Evolutionary conservation across 1,140 invertebrate species (phyloP).

Genomic region (Rhopalosiphum maidis): DNA sequence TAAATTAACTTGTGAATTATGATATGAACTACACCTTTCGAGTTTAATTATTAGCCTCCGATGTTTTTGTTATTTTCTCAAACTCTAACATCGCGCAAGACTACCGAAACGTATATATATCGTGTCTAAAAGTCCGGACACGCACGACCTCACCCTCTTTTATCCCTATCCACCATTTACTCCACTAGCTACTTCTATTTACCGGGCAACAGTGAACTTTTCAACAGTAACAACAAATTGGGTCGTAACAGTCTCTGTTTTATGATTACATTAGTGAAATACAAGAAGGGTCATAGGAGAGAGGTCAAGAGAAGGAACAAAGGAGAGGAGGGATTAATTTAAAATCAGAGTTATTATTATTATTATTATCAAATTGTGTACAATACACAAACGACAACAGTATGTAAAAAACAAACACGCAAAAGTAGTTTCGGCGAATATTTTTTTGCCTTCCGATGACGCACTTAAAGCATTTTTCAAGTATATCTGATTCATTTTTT

Average conservation of each 20-base stretch:
- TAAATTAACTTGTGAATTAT: background rate
- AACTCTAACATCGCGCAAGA: slow-evolving; percentile 39
- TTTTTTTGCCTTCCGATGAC: slow-evolving; percentile 17
- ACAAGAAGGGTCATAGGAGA: slow-evolving; percentile 14
- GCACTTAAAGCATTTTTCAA: slow-evolving; percentile 45
- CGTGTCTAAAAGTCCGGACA: slow-evolving; percentile 52
- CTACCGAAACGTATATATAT: slow-evolving; percentile 43
- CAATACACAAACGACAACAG: slow-evolving; percentile 22
- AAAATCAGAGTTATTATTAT: slow-evolving; percentile 46
- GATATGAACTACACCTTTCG: background rate
- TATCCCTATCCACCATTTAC: background rate
- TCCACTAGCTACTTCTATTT: background rate
- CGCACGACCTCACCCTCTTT: slow-evolving; percentile 26
- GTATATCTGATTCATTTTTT: slow-evolving; percentile 48
- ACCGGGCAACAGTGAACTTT: slow-evolving; percentile 46
- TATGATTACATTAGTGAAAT: slow-evolving; percentile 49
- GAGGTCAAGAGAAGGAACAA: slow-evolving; percentile 18
- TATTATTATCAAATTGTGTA: slow-evolving; percentile 41
- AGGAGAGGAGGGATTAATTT: slow-evolving; percentile 17
- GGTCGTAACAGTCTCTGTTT: slow-evolving; percentile 50
- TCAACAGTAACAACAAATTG: slow-evolving; percentile 44
- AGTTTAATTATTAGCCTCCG: slow-evolving; percentile 18
- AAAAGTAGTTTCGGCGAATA: slow-evolving; percentile 11
- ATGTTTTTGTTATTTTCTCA: slow-evolving; percentile 42
- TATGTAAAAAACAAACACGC: slow-evolving; percentile 49